phyloP scores from a whole-genome alignment of 1,140 invertebrate species.

The Asbolus verrucosus region DNA sequence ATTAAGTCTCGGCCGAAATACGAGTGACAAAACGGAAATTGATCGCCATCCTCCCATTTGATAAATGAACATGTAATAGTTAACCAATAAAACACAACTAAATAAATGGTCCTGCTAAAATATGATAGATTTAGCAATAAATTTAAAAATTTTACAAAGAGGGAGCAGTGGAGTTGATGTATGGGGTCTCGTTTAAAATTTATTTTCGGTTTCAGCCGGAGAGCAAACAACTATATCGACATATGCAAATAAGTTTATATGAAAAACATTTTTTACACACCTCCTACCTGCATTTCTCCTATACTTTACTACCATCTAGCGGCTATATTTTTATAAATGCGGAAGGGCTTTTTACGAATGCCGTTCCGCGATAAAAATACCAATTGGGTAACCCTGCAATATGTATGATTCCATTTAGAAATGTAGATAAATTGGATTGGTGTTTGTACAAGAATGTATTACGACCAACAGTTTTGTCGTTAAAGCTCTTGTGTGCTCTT shows the following conservation, averaged over 20 bases:
- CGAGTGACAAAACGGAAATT: slow-evolving; percentile 5
- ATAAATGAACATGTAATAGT: slow-evolving; percentile 10
- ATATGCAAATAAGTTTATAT: slow-evolving; percentile 20
- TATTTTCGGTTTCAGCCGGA: not conserved
- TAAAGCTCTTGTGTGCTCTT: not conserved
- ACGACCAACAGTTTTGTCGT: slow-evolving; percentile 7
- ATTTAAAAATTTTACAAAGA: slow-evolving; percentile 25
- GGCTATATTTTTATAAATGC: not conserved
- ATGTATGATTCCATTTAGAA: slow-evolving; percentile 5
- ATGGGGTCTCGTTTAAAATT: slow-evolving; percentile 19
- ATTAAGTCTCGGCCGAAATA: too few relatives aligned
- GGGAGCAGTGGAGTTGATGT: slow-evolving; percentile 6
- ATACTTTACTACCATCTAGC: not conserved
- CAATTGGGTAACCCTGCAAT: not conserved
- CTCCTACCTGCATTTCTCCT: not conserved
- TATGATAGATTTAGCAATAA: slow-evolving; percentile 30
- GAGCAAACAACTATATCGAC: slow-evolving; percentile 24
- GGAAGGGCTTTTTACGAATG: not conserved
- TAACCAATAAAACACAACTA: slow-evolving; percentile 13
- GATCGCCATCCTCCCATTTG: not conserved
- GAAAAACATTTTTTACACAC: slow-evolving; percentile 3
- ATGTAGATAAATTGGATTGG: not conserved
- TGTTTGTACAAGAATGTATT: slow-evolving; percentile 1
- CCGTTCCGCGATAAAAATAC: not conserved
- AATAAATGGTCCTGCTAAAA: slow-evolving; percentile 10